Conservation (phyloP, 2,113 vertebrate genomes). For the Tetraodon nigroviridis region DNA sequence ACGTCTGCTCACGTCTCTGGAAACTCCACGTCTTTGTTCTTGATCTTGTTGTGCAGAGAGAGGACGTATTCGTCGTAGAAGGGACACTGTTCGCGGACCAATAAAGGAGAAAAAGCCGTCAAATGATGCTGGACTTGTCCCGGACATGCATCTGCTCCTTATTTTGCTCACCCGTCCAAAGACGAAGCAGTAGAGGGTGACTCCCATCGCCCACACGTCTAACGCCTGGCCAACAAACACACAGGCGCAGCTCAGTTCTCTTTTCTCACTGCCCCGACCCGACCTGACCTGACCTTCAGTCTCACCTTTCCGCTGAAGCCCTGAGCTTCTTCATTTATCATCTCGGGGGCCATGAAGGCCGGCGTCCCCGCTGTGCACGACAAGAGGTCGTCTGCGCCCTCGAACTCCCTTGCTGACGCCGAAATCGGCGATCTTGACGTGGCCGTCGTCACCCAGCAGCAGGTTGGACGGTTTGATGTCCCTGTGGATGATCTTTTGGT, state of each 20-base stretch:
- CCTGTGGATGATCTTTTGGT: constrained; percentile 93
- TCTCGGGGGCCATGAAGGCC: constrained; percentile 96
- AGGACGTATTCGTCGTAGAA: constrained; percentile 92
- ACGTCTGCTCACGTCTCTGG: constrained; percentile 82
- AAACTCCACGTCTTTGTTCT: constrained; percentile 83
- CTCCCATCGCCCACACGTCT: constrained; percentile 94
- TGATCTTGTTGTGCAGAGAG: constrained; percentile 90
- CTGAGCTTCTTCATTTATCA: constrained; percentile 81
- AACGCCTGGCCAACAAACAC: constrained; percentile 79
- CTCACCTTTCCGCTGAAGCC: constrained; percentile 91
- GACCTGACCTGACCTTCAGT: neutral
- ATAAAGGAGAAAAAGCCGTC: neutral
- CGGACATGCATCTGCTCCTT: neutral
- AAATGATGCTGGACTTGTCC: neutral
- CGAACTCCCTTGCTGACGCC: constrained; percentile 95
- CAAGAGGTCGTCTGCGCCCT: constrained; percentile 86
- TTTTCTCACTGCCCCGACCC: neutral
- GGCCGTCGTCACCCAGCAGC: constrained; percentile 89
- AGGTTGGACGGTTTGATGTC: constrained; percentile 98
- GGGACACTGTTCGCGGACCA: constrained; percentile 79
- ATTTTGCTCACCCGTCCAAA: constrained; percentile 82
- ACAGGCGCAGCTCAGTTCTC: constrained; percentile 6
- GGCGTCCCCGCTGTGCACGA: constrained; percentile 90
- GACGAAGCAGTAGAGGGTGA: constrained; percentile 92
- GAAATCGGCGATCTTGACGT: constrained; percentile 92